phyloP scores from a whole-genome alignment of 2,888 invertebrate genomes.

The Apodemia hepburni region DNA sequence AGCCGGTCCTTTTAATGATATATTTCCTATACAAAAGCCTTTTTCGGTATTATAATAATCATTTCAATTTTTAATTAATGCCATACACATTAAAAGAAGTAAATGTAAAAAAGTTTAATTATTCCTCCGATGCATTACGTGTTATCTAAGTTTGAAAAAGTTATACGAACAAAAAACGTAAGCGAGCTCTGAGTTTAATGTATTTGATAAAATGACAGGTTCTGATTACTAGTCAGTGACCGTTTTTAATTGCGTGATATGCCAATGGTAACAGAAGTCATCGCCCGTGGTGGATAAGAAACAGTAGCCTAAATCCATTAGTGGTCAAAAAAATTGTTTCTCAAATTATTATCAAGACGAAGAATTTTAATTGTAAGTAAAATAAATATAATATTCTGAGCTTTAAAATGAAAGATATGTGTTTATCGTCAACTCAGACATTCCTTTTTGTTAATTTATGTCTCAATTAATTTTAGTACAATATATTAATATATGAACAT shows the following conservation, averaged over 20 bases:
- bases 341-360: not conserved
- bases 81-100: conserved; percentile 38
- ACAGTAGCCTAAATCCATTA: conserved; percentile 38
- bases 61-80: conserved; percentile 54
- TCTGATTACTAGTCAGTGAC: conserved; percentile 62
- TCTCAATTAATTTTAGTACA: too few species aligned
- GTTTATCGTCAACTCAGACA: not conserved
- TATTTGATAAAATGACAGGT: conserved; percentile 77
- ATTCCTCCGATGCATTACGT: conserved; percentile 62
- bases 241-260: conserved; percentile 74
- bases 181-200: conserved; percentile 72
- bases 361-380: conserved; percentile 2
- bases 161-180: conserved; percentile 60
- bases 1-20: conserved; percentile 27
- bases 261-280: conserved; percentile 46
- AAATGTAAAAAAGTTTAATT: conserved; percentile 69
- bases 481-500: too few species aligned
- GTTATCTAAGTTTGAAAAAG: conserved; percentile 65
- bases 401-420: not conserved
- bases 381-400: conserved; percentile 6
- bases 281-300: conserved; percentile 29
- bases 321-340: not conserved
- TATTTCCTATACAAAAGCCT: conserved; percentile 27
- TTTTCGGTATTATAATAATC: conserved; percentile 29
- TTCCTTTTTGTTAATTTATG: too few species aligned